Percentiles rank a stretch among this genome's conserved stretches.
These are phyloP conservation scores for Moxostoma hubbsi DNA, from an alignment of 2,797 vertebrate genomes.

Conservation along the genomic window DNA sequence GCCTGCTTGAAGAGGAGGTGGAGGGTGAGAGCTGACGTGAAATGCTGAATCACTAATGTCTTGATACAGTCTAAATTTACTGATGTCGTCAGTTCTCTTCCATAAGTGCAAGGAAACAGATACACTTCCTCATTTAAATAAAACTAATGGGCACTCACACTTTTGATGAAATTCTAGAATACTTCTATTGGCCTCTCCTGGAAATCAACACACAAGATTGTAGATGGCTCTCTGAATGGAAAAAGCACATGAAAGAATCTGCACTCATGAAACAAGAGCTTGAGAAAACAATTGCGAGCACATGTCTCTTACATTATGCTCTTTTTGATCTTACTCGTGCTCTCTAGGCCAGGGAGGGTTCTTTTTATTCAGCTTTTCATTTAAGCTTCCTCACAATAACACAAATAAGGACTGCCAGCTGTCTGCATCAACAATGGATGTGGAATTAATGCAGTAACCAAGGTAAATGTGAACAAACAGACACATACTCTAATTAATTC, in stretches of 20 bases:
- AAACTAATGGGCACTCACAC: conserved; percentile 13
- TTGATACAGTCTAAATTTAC: conserved; percentile 45
- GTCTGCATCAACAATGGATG: background rate
- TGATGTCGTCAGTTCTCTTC: conserved; percentile 33
- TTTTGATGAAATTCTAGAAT: background rate
- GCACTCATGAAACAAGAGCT: conserved; percentile 16
- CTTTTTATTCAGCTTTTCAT: conserved; percentile 4
- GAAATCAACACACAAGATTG: conserved; percentile 12
- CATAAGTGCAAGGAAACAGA: conserved; percentile 46
- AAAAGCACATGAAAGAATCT: conserved; percentile 42
- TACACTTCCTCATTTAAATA: conserved; percentile 44
- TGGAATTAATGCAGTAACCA: conserved; percentile 16
- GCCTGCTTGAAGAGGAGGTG: conserved; percentile 3
- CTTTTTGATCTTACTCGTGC: conserved; percentile 37
- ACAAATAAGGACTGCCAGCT: background rate
- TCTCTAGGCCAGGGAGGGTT: background rate
- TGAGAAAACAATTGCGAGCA: conserved; percentile 39
- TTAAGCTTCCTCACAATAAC: conserved; percentile 22
- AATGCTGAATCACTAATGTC: conserved; percentile 24
- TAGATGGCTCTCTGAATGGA: conserved; percentile 9
- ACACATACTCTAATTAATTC: background rate
- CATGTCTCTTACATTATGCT: conserved; percentile 32
- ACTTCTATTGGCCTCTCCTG: background rate
- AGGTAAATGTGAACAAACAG: background rate
- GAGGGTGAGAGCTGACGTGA: conserved; percentile 26